phyloP scores from a whole-genome alignment of 2,113 vertebrate species.

The Sapajus apella region DNA sequence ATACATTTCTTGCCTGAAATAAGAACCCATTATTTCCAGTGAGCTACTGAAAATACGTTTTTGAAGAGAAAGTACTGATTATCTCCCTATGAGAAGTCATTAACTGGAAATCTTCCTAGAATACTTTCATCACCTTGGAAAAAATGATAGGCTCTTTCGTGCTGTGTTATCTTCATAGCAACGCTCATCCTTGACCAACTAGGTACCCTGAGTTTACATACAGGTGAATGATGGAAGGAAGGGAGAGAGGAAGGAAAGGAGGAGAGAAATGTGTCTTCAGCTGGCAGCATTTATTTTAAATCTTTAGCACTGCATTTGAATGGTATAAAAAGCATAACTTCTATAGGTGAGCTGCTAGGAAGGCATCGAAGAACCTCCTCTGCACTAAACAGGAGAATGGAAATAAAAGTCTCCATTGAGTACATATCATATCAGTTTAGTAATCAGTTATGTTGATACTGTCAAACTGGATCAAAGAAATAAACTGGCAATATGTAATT shows the following conservation, averaged over 20 bases:
- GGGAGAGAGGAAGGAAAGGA: background rate
- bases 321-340: conserved; percentile 71
- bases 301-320: conserved; percentile 79
- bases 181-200: conserved; percentile 17
- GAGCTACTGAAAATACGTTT: conserved; percentile 75
- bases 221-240: background rate
- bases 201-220: conserved; percentile 36
- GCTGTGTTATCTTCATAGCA: conserved; percentile 48
- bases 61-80: conserved; percentile 64
- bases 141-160: conserved; percentile 56
- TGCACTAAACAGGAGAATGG: conserved; percentile 56
- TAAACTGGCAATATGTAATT: conserved; percentile 82
- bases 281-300: conserved; percentile 77
- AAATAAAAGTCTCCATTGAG: conserved; percentile 71
- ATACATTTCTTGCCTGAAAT: conserved; percentile 60
- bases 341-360: conserved; percentile 56
- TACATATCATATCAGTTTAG: conserved; percentile 67
- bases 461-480: conserved; percentile 79
- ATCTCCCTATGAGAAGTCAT: conserved; percentile 57
- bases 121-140: conserved; percentile 35
- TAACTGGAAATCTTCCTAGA: conserved; percentile 71
- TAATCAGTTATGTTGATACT: conserved; percentile 71
- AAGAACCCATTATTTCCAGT: conserved; percentile 62
- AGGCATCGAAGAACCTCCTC: conserved; percentile 64
- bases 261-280: conserved; percentile 68